phyloP scores from a whole-genome alignment of 2,797 vertebrate species.

The Trachurus trachurus region DNA sequence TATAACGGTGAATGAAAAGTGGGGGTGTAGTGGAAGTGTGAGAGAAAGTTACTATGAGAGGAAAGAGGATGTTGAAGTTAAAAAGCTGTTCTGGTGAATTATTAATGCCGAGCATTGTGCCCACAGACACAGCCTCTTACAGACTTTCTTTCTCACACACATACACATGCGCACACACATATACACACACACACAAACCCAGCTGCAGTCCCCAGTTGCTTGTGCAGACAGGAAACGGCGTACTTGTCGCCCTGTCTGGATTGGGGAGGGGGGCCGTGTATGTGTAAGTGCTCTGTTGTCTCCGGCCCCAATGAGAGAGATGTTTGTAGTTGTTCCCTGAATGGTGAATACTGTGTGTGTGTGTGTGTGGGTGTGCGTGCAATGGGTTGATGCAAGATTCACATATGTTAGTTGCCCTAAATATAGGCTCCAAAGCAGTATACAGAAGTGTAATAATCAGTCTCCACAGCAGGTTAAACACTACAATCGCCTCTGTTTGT shows the following conservation, averaged over 20 bases:
- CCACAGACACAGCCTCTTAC: conserved; percentile 64
- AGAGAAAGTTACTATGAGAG: conserved; percentile 60
- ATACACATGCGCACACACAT: conserved; percentile 33
- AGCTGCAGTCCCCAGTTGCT: conserved; percentile 85
- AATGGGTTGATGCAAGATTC: conserved; percentile 34
- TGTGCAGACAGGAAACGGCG: conserved; percentile 81
- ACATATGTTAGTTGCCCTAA: conserved; percentile 56
- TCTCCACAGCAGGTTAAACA: conserved; percentile 1
- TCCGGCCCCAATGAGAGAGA: conserved; percentile 69
- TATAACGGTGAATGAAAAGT: conserved; percentile 67
- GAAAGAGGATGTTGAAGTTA: conserved; percentile 77
- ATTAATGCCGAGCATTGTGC: conserved; percentile 82
- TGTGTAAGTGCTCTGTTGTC: conserved; percentile 80
- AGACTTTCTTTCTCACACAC: conserved; percentile 47
- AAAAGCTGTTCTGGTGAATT: conserved; percentile 84
- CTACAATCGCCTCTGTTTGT: conserved; percentile 6
- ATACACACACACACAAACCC: conserved; percentile 63
- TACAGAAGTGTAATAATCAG: conserved; percentile 15
- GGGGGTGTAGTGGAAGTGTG: conserved; percentile 53
- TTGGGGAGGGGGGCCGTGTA: conserved; percentile 45
- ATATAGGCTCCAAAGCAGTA: conserved; percentile 59
- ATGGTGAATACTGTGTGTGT: conserved; percentile 60
- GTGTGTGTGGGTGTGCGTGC: conserved; percentile 15
- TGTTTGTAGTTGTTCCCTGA: conserved; percentile 74
- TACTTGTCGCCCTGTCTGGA: conserved; percentile 76